A percentile compares a stretch with the other conserved stretches of the same genome.
These are phyloP conservation scores for Corella eumyota DNA, from an alignment of 23 tunicate genomes.

Conservation along the genomic window DNA sequence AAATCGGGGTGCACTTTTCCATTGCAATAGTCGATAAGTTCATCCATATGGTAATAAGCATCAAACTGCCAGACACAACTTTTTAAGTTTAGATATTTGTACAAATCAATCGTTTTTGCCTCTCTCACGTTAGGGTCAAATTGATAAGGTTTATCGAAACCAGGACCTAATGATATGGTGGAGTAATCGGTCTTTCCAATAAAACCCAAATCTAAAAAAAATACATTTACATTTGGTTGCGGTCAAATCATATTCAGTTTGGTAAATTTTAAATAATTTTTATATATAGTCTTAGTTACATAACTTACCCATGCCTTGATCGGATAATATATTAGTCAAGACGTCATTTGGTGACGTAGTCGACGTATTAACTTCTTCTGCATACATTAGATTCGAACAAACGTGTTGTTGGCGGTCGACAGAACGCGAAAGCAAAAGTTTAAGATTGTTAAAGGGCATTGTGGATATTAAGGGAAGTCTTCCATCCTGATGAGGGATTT, in stretches of 20 bases:
- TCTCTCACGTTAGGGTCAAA: constrained; percentile 90
- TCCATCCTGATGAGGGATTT: constrained; percentile 99
- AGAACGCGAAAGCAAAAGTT: constrained; percentile 61
- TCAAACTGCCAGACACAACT: constrained; percentile 97
- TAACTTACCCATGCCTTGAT: not conserved
- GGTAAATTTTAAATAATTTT: not conserved
- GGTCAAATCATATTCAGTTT: not conserved
- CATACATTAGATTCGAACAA: constrained; percentile 82
- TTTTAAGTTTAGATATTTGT: constrained; percentile 92
- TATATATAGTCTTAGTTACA: constrained; percentile 1
- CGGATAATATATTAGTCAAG: not conserved
- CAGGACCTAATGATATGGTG: constrained; percentile 73
- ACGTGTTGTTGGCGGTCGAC: constrained; percentile 94
- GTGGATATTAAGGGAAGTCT: constrained; percentile 91
- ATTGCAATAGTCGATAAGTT: constrained; percentile 74
- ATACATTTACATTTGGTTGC: not conserved
- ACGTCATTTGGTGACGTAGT: not conserved
- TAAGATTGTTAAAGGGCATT: constrained; percentile 68
- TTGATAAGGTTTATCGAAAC: constrained; percentile 97
- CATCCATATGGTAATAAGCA: constrained; percentile 88
- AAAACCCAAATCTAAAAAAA: constrained; percentile 66
- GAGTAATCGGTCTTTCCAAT: constrained; percentile 78
- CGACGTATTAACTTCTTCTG: constrained; percentile 1
- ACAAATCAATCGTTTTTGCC: constrained; percentile 72
- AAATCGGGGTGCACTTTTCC: constrained; percentile 75